Conservation (phyloP, 2,797 vertebrate species). For the Bradypodion pumilum region DNA sequence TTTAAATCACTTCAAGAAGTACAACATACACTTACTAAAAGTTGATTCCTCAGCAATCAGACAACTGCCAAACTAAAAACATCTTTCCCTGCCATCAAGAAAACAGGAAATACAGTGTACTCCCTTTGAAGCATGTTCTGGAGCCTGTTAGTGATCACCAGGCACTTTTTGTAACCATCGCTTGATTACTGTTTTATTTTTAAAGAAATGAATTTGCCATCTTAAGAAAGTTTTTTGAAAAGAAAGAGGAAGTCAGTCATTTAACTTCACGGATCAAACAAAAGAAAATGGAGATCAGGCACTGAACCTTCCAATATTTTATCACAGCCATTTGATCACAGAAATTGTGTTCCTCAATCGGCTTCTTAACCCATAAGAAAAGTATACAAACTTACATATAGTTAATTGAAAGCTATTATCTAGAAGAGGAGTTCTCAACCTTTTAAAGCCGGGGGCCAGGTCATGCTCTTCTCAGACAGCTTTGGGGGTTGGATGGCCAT, state of each 20-base stretch:
- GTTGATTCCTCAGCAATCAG: too few species aligned
- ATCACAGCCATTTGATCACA: not conserved
- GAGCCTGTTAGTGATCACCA: too few species aligned
- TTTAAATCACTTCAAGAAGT: too few species aligned
- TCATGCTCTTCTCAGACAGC: too few species aligned
- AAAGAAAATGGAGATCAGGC: not conserved
- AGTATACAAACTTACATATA: not conserved
- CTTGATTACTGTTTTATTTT: not conserved
- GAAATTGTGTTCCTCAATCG: not conserved
- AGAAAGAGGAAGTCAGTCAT: not conserved
- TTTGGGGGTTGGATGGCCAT: too few species aligned
- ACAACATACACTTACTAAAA: too few species aligned
- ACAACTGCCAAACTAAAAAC: too few species aligned
- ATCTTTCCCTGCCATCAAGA: too few species aligned
- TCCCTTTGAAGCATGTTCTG: too few species aligned
- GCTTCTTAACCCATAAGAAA: not conserved
- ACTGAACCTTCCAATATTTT: not conserved
- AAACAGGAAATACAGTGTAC: too few species aligned
- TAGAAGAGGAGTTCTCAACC: too few species aligned
- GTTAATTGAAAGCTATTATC: not conserved
- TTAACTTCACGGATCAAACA: not conserved
- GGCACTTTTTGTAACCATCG: not conserved
- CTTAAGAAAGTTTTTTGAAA: not conserved
- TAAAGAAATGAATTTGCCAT: not conserved
- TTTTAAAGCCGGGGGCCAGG: too few species aligned